Conservation (phyloP, 2,888 invertebrate genomes). For the Latrodectus hesperus region DNA sequence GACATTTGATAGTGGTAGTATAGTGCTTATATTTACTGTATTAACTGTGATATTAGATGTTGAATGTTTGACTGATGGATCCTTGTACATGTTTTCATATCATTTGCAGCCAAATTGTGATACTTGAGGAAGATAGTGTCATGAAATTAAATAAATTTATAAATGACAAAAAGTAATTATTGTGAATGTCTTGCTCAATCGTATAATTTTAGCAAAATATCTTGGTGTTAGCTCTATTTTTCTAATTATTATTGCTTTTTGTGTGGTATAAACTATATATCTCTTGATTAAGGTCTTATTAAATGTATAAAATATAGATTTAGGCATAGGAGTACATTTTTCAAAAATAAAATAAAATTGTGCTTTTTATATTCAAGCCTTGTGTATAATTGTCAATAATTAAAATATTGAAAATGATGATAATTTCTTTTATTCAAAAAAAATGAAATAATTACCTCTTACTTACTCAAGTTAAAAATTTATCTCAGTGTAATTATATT, state of each 20-base stretch:
- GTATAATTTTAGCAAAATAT: neutral
- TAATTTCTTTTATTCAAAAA: too few species aligned
- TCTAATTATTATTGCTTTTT: neutral
- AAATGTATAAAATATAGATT: too few species aligned
- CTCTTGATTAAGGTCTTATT: too few species aligned
- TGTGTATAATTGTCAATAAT: too few species aligned
- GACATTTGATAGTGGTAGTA: conserved; percentile 62
- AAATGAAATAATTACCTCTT: too few species aligned
- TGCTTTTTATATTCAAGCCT: too few species aligned
- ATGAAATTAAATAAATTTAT: neutral
- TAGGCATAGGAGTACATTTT: too few species aligned
- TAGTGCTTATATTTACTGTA: conserved; percentile 66
- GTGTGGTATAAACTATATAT: neutral
- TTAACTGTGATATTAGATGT: conserved; percentile 69
- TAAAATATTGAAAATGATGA: too few species aligned
- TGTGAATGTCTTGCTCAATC: neutral
- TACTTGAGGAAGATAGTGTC: conserved; percentile 5
- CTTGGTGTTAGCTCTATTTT: conserved; percentile 3
- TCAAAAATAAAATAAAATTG: too few species aligned
- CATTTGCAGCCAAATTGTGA: conserved; percentile 54
- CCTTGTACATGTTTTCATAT: conserved; percentile 51
- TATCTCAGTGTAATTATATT: too few species aligned
- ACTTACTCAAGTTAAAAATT: too few species aligned
- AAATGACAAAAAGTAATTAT: neutral
- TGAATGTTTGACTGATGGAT: conserved; percentile 44